These are phyloP conservation scores for Alethe diademata DNA, from an alignment of 2,113 vertebrate genomes.

Conservation along the genomic window DNA sequence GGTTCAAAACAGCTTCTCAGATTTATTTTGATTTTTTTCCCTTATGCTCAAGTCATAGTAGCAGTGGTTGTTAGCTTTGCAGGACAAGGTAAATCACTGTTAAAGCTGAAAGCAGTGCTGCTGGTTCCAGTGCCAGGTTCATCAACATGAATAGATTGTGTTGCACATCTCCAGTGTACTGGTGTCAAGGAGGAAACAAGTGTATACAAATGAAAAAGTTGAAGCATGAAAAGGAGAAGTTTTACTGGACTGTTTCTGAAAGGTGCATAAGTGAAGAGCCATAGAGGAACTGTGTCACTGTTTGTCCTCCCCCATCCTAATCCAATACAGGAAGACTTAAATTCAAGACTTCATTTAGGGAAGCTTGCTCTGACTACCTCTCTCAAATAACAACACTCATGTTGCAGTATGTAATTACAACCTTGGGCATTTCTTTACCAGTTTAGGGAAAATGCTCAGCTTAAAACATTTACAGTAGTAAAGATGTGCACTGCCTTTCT, in stretches of 20 bases:
- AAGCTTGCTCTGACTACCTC: background rate
- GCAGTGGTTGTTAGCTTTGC: background rate
- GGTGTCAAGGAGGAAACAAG: background rate
- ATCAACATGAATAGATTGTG: background rate
- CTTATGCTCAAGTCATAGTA: background rate
- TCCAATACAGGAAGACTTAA: background rate
- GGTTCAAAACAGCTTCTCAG: background rate
- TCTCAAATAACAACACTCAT: background rate
- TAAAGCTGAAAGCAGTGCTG: background rate
- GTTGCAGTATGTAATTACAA: background rate
- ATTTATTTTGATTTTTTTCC: background rate
- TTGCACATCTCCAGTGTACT: background rate
- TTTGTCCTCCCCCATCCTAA: background rate
- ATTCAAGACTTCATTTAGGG: background rate
- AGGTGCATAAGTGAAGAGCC: background rate
- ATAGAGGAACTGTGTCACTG: background rate
- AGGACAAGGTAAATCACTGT: background rate
- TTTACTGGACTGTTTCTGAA: background rate
- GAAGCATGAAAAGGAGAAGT: background rate
- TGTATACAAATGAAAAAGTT: accelerated
- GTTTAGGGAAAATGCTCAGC: background rate
- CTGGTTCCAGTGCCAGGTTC: background rate
- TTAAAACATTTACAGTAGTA: background rate
- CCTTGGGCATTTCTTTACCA: background rate
- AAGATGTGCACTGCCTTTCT: background rate